Base-by-base conservation (phyloP, 2,888 invertebrate genomes). In the Amphipoea oculea region DNA sequence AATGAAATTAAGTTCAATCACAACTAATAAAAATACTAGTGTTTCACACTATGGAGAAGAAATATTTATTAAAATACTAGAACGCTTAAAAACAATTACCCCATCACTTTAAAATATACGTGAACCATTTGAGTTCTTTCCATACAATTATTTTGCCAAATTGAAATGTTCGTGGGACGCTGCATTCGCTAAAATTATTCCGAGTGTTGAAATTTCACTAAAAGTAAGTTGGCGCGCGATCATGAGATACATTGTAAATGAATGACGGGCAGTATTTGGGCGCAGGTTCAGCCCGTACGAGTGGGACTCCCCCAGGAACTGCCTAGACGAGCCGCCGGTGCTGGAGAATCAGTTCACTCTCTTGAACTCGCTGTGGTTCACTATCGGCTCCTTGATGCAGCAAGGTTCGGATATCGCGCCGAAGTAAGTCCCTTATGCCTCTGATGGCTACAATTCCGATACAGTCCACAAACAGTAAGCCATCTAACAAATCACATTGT, bases 361-460 rank as follows among this genome's bases (percentile, higher is more conserved):
- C 94, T 97, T 98, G 96, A 99, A 99, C 97, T 98, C 98, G 95
- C 98, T 99, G 95, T 99, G 99, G 99, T 99, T 99, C 97, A 99
- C 99, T 96, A 98, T 99, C 95, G 98, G 98, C 94, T 98, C 98
- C 93, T 98, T 99, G 97, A 98, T 99, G 98, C 99, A 99, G 97
- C 99, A 99, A 97, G 99, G 99, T 97, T 98, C 98, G 96, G 98
- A 99, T 97, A 98, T 99, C 97, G 98, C 98, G 93, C 99, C 99
- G 96, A 98, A 98, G 98, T 98, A 98, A 98, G 98, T 98, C 93
- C 92, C 92, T 90, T 90, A 91, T 72, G 84, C 90, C 91, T 92
- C 92, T 90, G 93, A 92, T 86, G 93, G 93, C 92, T 95, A 95
- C 94, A 93, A 90, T 94, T 93, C 93, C 93, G 88, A 83, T 74